Evolutionary conservation across 2,888 invertebrate species (phyloP), one percentile per base, ranked within the genome.

Genomic region (Temnothorax rugatulus): DNA sequence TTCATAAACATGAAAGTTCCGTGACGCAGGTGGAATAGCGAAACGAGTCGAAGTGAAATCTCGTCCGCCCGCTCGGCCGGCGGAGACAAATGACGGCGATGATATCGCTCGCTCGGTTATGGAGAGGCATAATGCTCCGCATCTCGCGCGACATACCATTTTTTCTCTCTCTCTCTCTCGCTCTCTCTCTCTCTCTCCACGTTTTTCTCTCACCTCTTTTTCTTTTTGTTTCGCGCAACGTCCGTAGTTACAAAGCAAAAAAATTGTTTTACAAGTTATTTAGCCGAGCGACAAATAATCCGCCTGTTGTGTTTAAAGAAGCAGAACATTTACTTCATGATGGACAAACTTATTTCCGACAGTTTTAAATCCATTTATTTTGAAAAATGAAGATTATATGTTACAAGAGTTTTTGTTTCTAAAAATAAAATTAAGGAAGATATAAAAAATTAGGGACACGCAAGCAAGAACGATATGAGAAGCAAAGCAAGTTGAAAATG

Each of bases 1-100:
- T 91, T 91, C 90, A 91, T 91, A 91, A 91, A 91, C 91, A 91
- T 90, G 88, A 89, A 89, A 91, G 88, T 91, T 90, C 29, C 87
- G 84, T 85, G 91, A 91, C 89, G 88, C 91, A 90, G 87, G 87
- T 90, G 86, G 90, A 90, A 91, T 90, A 90, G 86, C 73, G 84
- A 90, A 88, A 84, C 85, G 77, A 85, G 87, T 77, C 87, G 81
- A 89, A 90, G 90, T 90, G 90, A 90, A 86, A 90, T 86, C 90
- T 88, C 79, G 76, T 83, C 86, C 79, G 59, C 52, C 47, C 34
- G 47, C 75, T 75, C 74, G 64, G 77, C 38, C 84, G 61, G 79
- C 64, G 77, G 86, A 86, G 84, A 90, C 88, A 90, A 90, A 90
- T 86, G 85, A 86, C 79, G 44, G 29, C 89, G 84, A 89, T 87